phyloP scores from a whole-genome alignment of 2,888 invertebrate genomes.

The Drosophila paramelanica region DNA sequence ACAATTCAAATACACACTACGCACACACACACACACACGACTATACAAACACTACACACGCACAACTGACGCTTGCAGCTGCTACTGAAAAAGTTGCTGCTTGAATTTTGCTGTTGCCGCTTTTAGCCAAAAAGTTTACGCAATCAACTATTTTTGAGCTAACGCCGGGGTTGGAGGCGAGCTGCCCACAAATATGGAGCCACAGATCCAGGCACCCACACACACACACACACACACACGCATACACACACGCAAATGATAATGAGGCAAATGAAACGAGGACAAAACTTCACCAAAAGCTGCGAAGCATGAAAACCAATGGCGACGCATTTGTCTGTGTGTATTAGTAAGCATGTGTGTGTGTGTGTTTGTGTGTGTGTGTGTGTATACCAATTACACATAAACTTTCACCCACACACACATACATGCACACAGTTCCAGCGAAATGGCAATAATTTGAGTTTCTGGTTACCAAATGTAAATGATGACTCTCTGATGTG shows the following conservation, averaged over 20 bases:
- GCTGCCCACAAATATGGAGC: slow-evolving; percentile 41
- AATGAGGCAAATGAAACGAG: slow-evolving; percentile 52
- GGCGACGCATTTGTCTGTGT: slow-evolving; percentile 41
- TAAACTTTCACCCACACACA: slow-evolving; percentile 20
- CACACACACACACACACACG: slow-evolving; percentile 3
- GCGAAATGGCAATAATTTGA: slow-evolving; percentile 51
- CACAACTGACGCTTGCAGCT: slow-evolving; percentile 30
- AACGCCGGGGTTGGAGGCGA: slow-evolving; percentile 7
- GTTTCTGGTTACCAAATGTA: slow-evolving; percentile 54
- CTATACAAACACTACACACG: slow-evolving; percentile 15
- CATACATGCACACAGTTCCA: not conserved
- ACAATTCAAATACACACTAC: slow-evolving; percentile 20
- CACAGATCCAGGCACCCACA: slow-evolving; percentile 21
- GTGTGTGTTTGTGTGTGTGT: slow-evolving; percentile 1
- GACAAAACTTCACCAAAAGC: slow-evolving; percentile 62
- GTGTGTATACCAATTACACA: slow-evolving; percentile 32
- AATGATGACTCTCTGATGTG: slow-evolving; percentile 54
- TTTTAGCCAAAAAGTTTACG: slow-evolving; percentile 68
- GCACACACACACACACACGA: slow-evolving; percentile 17
- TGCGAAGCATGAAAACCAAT: slow-evolving; percentile 66
- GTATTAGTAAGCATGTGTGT: slow-evolving; percentile 4
- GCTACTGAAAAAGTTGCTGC: slow-evolving; percentile 39
- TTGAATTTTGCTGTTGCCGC: slow-evolving; percentile 52
- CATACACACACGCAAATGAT: slow-evolving; percentile 21
- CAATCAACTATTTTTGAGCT: slow-evolving; percentile 60